Conservation (phyloP, 2,113 vertebrate genomes). For the Thymallus thymallus region DNA sequence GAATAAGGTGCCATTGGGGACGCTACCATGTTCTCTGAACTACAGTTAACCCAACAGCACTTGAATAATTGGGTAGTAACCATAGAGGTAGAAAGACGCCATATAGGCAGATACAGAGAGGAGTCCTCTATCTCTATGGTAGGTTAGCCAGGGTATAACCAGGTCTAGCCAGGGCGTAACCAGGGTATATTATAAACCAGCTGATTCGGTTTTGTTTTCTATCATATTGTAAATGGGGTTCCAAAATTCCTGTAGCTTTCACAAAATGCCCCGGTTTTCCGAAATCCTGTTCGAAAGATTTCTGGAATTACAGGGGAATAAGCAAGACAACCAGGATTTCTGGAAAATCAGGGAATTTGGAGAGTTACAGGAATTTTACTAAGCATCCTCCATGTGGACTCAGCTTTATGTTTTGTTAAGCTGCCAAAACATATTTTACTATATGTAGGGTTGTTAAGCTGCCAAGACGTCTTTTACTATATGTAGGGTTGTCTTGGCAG, state of each 20-base stretch:
- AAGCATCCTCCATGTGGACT: too few species aligned
- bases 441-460: too few species aligned
- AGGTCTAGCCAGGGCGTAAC: constrained; percentile 35
- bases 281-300: too few species aligned
- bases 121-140: too few species aligned
- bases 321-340: too few species aligned
- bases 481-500: too few species aligned
- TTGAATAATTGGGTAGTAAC: too few species aligned
- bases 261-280: not conserved
- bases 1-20: too few species aligned
- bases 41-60: constrained; percentile 25
- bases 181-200: constrained; percentile 66
- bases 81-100: constrained; percentile 43
- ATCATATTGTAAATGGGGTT: not conserved
- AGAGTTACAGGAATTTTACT: too few species aligned
- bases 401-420: constrained; percentile 13
- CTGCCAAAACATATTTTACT: too few species aligned
- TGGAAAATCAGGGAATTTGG: too few species aligned
- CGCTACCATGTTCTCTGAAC: constrained; percentile 6
- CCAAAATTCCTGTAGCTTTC: constrained; percentile 5
- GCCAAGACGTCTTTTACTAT: constrained; percentile 73
- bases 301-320: too few species aligned
- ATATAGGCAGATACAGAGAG: constrained; percentile 6
- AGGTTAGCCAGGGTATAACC: constrained; percentile 41
- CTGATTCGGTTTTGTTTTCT: not conserved